phyloP scores from a whole-genome alignment of 2,113 vertebrate genomes.

The Paralichthys olivaceus region DNA sequence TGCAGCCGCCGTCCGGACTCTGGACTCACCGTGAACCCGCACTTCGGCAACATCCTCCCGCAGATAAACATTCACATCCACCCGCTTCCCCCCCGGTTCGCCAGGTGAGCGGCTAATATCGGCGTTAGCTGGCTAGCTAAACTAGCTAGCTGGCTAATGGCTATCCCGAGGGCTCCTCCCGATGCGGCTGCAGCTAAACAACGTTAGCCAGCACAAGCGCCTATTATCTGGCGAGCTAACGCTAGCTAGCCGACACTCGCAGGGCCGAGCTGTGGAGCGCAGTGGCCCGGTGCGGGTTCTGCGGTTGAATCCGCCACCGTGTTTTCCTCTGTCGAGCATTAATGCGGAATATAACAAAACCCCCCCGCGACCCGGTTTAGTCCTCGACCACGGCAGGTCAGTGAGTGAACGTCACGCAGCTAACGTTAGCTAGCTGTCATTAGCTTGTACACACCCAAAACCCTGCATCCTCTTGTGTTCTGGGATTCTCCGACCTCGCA shows the following conservation, averaged over 20 bases:
- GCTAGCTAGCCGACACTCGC: slow-evolving; percentile 35
- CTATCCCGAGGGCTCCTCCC: slow-evolving; percentile 67
- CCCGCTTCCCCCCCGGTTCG: slow-evolving; percentile 25
- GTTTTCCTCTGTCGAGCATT: background rate
- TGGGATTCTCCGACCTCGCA: slow-evolving; percentile 7
- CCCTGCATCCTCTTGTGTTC: slow-evolving; percentile 50
- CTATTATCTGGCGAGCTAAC: slow-evolving; percentile 44
- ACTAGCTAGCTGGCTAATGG: slow-evolving; percentile 31
- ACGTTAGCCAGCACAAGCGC: slow-evolving; percentile 33
- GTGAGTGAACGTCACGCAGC: slow-evolving; percentile 39
- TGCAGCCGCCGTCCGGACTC: slow-evolving; percentile 11
- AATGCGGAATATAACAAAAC: background rate
- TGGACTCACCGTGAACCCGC: slow-evolving; percentile 25
- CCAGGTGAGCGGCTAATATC: slow-evolving; percentile 52
- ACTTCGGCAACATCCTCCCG: slow-evolving; percentile 1
- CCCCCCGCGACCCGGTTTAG: background rate
- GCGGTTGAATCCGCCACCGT: background rate
- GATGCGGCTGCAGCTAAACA: slow-evolving; percentile 50
- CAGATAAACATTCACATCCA: slow-evolving; percentile 7
- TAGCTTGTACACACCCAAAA: slow-evolving; percentile 80
- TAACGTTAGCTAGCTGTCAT: slow-evolving; percentile 66
- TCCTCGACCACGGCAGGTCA: background rate
- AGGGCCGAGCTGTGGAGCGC: slow-evolving; percentile 48
- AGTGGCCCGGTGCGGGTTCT: background rate
- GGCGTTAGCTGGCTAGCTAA: slow-evolving; percentile 25